Conservation (phyloP, 1,140 invertebrate species). For the Sarcophaga bullata region DNA sequence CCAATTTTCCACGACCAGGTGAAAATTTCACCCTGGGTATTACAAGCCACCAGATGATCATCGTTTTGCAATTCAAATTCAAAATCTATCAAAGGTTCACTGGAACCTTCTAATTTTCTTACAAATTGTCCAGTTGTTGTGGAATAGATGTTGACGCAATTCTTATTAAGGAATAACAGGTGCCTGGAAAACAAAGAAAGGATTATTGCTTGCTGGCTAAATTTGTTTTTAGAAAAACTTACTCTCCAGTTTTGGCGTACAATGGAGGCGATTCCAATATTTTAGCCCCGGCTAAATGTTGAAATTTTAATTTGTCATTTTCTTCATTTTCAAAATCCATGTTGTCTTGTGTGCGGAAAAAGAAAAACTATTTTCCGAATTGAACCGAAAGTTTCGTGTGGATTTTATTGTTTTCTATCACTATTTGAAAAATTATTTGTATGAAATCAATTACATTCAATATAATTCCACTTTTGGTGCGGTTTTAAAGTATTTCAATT, state of each 20-base stretch:
- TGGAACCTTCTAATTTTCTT: conserved; percentile 68
- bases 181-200: conserved; percentile 62
- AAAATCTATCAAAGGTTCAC: conserved; percentile 68
- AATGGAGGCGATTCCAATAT: conserved; percentile 71
- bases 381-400: background rate
- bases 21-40: conserved; percentile 67
- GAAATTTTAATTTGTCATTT: conserved; percentile 59
- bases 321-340: conserved; percentile 54
- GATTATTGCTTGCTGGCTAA: background rate
- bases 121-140: conserved; percentile 69
- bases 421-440: background rate
- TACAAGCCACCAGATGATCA: conserved; percentile 69
- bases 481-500: background rate
- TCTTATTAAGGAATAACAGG: conserved; percentile 70
- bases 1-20: conserved; percentile 70
- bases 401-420: background rate
- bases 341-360: background rate
- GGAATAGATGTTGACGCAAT: conserved; percentile 71
- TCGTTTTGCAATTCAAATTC: conserved; percentile 64
- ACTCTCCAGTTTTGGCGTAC: conserved; percentile 74
- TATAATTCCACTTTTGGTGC: background rate
- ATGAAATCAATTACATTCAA: background rate
- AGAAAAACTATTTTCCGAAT: background rate
- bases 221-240: conserved; percentile 56
- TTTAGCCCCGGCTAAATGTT: conserved; percentile 70